phyloP scores from a whole-genome alignment of 2,797 vertebrate genomes.

The Gallinago solitaria region DNA sequence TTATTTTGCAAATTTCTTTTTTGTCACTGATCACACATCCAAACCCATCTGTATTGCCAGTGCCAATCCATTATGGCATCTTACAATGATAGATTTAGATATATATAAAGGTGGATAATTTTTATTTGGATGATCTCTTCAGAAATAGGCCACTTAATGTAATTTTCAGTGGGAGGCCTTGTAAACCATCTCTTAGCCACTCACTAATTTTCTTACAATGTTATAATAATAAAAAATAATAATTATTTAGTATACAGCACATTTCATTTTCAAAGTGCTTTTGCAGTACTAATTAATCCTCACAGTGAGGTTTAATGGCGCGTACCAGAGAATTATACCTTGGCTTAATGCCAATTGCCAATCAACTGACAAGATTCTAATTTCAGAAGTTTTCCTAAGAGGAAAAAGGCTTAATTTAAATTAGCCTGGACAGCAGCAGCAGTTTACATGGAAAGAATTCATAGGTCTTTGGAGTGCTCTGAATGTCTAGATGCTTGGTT shows the following conservation, averaged over 20 bases:
- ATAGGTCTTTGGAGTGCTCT: conserved; percentile 18
- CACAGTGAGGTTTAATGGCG: conserved; percentile 59
- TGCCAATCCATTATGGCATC: not conserved
- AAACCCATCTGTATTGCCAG: not conserved
- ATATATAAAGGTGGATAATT: not conserved
- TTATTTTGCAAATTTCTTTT: not conserved
- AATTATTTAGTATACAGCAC: conserved; percentile 60
- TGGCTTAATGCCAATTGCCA: conserved; percentile 63
- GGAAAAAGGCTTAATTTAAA: conserved; percentile 51
- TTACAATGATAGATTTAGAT: not conserved
- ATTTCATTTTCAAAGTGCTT: conserved; percentile 65
- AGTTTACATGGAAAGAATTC: not conserved
- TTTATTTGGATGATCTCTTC: not conserved
- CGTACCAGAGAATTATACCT: conserved; percentile 55
- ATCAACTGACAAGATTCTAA: conserved; percentile 55
- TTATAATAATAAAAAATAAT: conserved; percentile 61
- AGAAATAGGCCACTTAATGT: not conserved
- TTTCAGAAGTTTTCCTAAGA: conserved; percentile 56
- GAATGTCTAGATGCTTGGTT: not conserved
- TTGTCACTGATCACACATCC: not conserved
- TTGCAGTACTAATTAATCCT: conserved; percentile 68
- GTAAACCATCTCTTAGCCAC: conserved; percentile 27
- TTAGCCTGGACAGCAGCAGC: conserved; percentile 37
- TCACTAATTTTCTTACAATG: conserved; percentile 32
- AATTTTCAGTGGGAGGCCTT: conserved; percentile 45